Base-by-base conservation (phyloP, 2,797 vertebrate species). In the Sebastes nivosus region DNA sequence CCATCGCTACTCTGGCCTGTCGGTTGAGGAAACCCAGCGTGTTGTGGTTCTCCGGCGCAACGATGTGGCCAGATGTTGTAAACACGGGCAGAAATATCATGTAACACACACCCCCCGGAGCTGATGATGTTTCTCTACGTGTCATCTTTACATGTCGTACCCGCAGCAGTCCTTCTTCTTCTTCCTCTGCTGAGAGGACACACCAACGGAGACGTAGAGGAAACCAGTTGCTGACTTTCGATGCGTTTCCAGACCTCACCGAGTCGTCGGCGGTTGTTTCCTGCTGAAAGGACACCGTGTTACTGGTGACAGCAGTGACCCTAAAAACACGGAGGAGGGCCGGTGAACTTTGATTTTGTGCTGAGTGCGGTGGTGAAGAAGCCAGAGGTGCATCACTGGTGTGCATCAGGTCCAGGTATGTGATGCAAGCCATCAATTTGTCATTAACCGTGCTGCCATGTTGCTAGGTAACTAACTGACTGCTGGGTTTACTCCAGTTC, bases 401-500 rank as follows among this genome's bases (percentile, higher is more conserved):
- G 86, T 73, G 88, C 88, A 77, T 72, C 89, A 61, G 87, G 82
- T 90, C 79, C 92, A 93, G 94, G 93, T 94, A 94, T 92, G 93
- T 92, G 89, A 82, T 91, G 88, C 82, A 34, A 88, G 85, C 91
- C 89, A 82, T 89, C 86, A 83, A 68, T 95, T 84, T 93, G 81
- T 85, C 91, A 83, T 91, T 89, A n/a, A 13, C 85, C 79, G 87
- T 89, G 92, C 93, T 84, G 92, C 89, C 88, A 94, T 91, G 94
- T 95, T 95, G 94, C 94, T 95, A 95, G 95, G 94, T 92, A 95
- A 95, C 94, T 92, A 90, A 91, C 88, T 68, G 90, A 71, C 81
- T 38, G 74, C 68, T 83, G 91, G 92, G 93, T 94, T 94, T 92
- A 94, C 90, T 94, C 76, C 77, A 88, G 94, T 92, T 94, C 93